Conservation (phyloP, 2,797 vertebrate genomes). For the Chiloscyllium punctatum region DNA sequence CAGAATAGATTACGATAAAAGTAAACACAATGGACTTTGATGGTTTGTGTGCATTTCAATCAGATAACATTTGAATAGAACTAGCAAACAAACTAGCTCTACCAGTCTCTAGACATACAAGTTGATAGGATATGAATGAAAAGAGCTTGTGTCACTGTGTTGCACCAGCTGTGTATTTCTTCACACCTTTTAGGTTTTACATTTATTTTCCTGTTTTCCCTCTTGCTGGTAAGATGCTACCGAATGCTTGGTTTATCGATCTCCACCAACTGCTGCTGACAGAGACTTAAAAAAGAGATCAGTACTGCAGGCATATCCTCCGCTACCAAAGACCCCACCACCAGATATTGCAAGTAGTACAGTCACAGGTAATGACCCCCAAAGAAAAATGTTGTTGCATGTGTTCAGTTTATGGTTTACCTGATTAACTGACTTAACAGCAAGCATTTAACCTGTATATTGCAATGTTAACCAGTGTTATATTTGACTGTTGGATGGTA, state of each 20-base stretch:
- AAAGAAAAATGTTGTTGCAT: neutral
- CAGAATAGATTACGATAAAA: neutral
- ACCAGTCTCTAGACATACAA: neutral
- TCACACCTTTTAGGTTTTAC: neutral
- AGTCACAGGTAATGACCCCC: conserved; percentile 24
- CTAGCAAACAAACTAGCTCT: neutral
- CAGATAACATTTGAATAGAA: neutral
- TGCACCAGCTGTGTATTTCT: neutral
- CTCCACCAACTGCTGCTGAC: neutral
- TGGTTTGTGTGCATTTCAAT: neutral
- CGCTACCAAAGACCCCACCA: neutral
- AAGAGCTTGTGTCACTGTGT: neutral
- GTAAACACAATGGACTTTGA: neutral
- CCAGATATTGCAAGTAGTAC: conserved; percentile 11
- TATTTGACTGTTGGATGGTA: neutral
- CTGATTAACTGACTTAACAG: neutral
- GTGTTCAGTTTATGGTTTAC: neutral
- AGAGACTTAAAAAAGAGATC: conserved; percentile 28
- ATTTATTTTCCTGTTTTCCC: neutral
- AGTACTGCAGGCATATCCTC: neutral
- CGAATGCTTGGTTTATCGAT: neutral
- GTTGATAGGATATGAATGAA: neutral
- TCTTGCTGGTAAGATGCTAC: neutral
- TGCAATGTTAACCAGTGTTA: neutral
- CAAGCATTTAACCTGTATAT: neutral